Conservation (phyloP, 2,113 vertebrate species). For the Cryptotis parvus region DNA sequence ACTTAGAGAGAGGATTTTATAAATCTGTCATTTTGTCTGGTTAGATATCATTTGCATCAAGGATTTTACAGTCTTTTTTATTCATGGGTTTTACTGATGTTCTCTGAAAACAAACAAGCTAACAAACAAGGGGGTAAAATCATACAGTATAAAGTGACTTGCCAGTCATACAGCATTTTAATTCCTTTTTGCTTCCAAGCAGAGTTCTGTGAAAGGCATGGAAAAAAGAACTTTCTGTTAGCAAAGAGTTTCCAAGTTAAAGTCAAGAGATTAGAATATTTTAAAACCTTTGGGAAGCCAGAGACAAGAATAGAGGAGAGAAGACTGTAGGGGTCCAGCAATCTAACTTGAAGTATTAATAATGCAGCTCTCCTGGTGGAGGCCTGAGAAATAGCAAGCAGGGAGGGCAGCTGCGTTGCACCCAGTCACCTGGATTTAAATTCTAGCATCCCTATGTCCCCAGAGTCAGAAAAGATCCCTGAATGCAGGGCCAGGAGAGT, state of each 20-base stretch:
- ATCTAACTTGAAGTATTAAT: too few relatives aligned
- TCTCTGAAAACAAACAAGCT: constrained; percentile 37
- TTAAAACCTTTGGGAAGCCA: neutral
- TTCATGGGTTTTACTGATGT: neutral
- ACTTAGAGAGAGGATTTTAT: neutral
- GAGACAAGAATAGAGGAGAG: neutral
- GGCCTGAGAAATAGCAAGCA: too few relatives aligned
- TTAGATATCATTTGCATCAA: neutral
- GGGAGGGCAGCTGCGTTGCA: too few relatives aligned
- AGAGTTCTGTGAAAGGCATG: neutral
- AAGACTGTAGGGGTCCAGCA: too few relatives aligned
- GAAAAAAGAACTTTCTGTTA: neutral
- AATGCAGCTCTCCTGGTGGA: too few relatives aligned
- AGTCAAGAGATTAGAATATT: neutral
- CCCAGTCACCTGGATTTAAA: too few relatives aligned
- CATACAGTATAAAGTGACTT: neutral
- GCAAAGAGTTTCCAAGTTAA: neutral
- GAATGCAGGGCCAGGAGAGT: too few relatives aligned
- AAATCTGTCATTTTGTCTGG: neutral
- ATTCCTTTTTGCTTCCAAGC: neutral
- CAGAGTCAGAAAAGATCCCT: too few relatives aligned
- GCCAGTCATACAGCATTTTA: neutral
- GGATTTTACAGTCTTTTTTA: neutral
- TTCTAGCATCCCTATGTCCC: too few relatives aligned
- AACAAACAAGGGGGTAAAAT: neutral